Conservation (phyloP, 2,113 vertebrate genomes). For the Capreolus pygargus region DNA sequence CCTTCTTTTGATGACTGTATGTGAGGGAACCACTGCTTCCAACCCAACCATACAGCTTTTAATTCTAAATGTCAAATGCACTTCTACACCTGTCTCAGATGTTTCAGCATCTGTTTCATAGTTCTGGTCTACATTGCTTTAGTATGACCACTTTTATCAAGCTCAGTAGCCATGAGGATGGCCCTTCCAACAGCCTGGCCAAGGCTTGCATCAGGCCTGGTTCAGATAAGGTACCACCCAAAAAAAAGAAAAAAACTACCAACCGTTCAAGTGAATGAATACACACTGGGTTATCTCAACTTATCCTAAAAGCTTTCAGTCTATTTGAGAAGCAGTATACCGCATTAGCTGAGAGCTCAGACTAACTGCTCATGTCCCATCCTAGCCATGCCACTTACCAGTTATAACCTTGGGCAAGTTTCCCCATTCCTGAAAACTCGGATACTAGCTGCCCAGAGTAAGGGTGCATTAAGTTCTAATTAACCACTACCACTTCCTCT, state of each 20-base stretch:
- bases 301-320: not conserved
- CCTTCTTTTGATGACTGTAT: not conserved
- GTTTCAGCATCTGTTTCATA: not conserved
- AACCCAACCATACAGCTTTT: not conserved
- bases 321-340: not conserved
- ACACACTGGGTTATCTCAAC: not conserved
- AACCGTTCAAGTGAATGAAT: not conserved
- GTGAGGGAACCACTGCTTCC: not conserved
- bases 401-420: not conserved
- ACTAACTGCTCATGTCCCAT: not conserved
- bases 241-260: not conserved
- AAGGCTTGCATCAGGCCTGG: not conserved
- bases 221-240: not conserved
- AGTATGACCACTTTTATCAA: not conserved
- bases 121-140: not conserved
- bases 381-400: too few species aligned
- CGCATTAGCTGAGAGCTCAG: fast-evolving
- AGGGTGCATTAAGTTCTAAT: not conserved
- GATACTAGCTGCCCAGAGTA: not conserved
- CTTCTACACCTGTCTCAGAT: not conserved
- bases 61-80: not conserved
- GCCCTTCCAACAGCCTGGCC: not conserved
- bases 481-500: not conserved
- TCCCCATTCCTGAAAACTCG: not conserved
- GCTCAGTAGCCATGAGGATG: not conserved